These are phyloP conservation scores for Octonoba sinensis DNA, from an alignment of 2,888 invertebrate species.

Conservation along the genomic window DNA sequence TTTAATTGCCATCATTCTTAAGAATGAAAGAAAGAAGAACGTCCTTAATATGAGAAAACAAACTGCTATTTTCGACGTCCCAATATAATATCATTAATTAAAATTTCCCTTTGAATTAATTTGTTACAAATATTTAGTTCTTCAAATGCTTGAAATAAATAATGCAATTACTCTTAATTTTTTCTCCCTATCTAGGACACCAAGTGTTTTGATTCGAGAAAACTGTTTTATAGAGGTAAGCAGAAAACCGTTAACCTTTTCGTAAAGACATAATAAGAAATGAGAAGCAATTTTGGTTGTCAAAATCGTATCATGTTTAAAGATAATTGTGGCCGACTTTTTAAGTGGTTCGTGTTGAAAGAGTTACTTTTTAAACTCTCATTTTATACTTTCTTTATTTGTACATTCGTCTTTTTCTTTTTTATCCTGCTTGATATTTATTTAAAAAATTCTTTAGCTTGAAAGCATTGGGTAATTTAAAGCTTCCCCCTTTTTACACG, in stretches of 20 bases:
- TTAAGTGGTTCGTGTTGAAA: constrained; percentile 14
- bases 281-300: constrained; percentile 9
- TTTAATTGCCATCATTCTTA: too few species aligned
- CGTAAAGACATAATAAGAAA: not conserved
- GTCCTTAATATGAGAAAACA: too few species aligned
- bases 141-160: too few species aligned
- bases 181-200: constrained; percentile 31
- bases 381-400: not conserved
- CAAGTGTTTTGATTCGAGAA: constrained; percentile 49
- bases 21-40: too few species aligned
- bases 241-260: not conserved
- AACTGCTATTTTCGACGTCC: not conserved
- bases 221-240: constrained; percentile 60
- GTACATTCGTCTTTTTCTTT: not conserved
- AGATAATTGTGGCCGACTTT: constrained; percentile 2
- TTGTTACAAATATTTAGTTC: too few species aligned
- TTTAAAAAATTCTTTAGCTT: too few species aligned
- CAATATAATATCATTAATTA: not conserved
- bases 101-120: too few species aligned
- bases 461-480: too few species aligned
- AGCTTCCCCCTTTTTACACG: too few species aligned
- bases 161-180: not conserved
- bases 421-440: not conserved
- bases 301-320: not conserved
- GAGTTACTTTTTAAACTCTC: not conserved